Evolutionary conservation across 2,888 invertebrate genomes (phyloP).

Genomic region (Cepaea hortensis): DNA sequence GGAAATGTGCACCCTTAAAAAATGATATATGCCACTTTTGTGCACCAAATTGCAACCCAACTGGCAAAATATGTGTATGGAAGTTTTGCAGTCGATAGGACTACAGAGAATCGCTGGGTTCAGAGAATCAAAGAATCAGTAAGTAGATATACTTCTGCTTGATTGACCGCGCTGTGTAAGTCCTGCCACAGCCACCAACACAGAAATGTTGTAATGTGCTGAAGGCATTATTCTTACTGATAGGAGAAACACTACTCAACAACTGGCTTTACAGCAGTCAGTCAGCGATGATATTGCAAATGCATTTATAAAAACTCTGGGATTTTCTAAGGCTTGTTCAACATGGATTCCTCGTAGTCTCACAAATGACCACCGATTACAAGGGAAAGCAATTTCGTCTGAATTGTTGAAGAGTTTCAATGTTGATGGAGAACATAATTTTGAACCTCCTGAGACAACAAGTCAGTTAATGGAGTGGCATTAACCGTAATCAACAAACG

Average conservation of each 20-base stretch:
- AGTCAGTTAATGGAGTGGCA: not conserved
- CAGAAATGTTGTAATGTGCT: no score
- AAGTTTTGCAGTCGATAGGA: constrained; percentile 9
- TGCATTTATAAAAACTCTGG: not conserved
- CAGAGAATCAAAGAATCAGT: not conserved
- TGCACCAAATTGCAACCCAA: not conserved
- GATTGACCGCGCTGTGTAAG: no score
- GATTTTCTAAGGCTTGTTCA: not conserved
- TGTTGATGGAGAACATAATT: not conserved
- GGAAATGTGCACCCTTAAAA: not conserved
- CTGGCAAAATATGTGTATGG: constrained; percentile 11
- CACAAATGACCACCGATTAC: not conserved
- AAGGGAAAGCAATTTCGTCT: not conserved
- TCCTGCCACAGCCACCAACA: no score
- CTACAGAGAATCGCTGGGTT: constrained; percentile 6
- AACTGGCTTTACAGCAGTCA: no score
- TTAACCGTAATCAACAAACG: not conserved
- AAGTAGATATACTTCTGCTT: no score
- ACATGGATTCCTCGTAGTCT: not conserved
- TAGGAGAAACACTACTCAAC: no score
- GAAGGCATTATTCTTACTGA: no score
- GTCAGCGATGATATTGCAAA: no score
- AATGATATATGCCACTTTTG: not conserved
- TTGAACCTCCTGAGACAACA: not conserved
- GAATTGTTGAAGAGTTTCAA: not conserved